These are phyloP conservation scores for Notoglanidium macrostoma DNA, from an alignment of 2,797 vertebrate species.

Conservation along the genomic window DNA sequence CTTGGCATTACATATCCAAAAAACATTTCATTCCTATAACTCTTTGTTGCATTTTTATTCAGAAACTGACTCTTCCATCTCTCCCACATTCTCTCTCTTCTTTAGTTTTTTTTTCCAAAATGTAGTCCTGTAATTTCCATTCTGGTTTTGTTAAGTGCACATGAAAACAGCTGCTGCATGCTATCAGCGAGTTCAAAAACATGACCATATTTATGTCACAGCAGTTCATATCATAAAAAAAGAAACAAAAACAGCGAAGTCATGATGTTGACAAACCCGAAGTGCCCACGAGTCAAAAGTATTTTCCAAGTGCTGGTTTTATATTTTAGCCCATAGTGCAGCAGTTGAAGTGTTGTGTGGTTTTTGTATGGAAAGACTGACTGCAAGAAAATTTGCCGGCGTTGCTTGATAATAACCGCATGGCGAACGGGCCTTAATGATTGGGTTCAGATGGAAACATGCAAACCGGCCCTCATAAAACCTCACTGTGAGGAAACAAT, in stretches of 20 bases:
- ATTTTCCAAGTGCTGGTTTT: conserved; percentile 34
- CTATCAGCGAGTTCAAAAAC: conserved; percentile 3
- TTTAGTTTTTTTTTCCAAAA: not conserved
- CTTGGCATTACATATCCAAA: not conserved
- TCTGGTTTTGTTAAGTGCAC: not conserved
- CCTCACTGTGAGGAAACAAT: conserved; percentile 72
- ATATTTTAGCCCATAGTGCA: not conserved
- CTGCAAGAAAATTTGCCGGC: conserved; percentile 61
- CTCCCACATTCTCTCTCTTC: not conserved
- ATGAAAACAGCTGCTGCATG: conserved; percentile 6
- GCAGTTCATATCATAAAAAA: conserved; percentile 5
- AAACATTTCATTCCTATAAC: not conserved
- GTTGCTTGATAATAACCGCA: conserved; percentile 66
- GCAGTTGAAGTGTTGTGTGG: conserved; percentile 42
- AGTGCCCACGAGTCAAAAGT: conserved; percentile 12
- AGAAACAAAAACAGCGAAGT: not conserved
- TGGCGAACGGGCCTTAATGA: conserved; percentile 67
- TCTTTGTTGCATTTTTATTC: not conserved
- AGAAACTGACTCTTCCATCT: not conserved
- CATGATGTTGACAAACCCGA: conserved; percentile 22
- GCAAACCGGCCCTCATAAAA: conserved; percentile 68
- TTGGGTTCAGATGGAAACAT: conserved; percentile 75
- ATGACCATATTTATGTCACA: conserved; percentile 11
- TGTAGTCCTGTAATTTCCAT: not conserved
- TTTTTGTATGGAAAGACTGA: conserved; percentile 67